Evolutionary conservation across 2,888 invertebrate species (phyloP), one percentile per base, ranked within the genome.

Genomic region (Galeruca laticollis): DNA sequence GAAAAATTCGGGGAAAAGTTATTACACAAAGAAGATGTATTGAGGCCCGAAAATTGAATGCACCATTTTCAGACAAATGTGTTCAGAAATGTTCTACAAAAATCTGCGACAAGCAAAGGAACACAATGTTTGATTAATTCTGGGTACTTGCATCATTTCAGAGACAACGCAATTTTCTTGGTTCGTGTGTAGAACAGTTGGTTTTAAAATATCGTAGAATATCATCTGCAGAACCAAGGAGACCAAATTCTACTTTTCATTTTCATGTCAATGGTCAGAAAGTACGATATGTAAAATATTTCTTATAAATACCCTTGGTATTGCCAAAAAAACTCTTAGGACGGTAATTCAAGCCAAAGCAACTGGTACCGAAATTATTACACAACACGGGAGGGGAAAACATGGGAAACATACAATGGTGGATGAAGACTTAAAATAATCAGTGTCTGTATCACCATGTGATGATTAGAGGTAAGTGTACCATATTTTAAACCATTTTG

Each of bases 191-290:
- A 40, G 54, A 64, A 40, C 63, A 52, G 21, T 26, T 64, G 15
- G 18, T 35, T 26, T 37, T 54, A 20, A 64, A 26, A 26, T 64
- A 64, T 64, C 35, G 63, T 21, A 40, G 54, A 64, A 21, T 15
- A 20, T 35, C 35, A 35, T 35, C 54, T 21, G 63, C 31, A 26
- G 40, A 15, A 31, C 37, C 63, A 20, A 47, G 54, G 37, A 63
- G 52, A 35, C 54, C 63, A 40, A 64, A 64, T 43, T 64, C 54
- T 40, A 54, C 56, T 13, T 56, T 64, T 64, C 54, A 64, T 40
- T 33, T 43, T 40, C 10, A 10, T 15, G 35, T 54, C 37, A 64
- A 54, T 31, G 56, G 63, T 9, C n/a, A 64, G 33, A 64, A 64
- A 64, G 15, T 40, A 20, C 26, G 63, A 54, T 64, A 35, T 64